Evolutionary conservation across 2,888 invertebrate species (phyloP).

Genomic region (Tenthredo livida): DNA sequence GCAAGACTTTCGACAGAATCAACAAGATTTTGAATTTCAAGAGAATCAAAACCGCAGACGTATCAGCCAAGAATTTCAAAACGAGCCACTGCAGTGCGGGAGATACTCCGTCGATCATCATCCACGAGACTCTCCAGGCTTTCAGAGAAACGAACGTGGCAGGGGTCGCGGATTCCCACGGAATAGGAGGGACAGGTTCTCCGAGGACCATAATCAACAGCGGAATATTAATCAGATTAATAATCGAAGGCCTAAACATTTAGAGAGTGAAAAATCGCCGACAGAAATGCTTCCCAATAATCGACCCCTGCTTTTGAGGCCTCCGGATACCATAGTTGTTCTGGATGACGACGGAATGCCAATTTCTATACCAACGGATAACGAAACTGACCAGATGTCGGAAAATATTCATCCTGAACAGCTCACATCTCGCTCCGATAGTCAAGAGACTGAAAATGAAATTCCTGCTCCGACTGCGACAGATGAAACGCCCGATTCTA

Average conservation of each 20-base stretch:
- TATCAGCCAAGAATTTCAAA: constrained; percentile 65
- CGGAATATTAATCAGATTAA: constrained; percentile 60
- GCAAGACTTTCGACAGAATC: constrained; percentile 51
- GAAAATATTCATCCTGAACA: background rate
- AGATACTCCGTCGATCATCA: constrained; percentile 65
- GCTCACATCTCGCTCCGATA: background rate
- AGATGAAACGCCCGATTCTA: background rate
- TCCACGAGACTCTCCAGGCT: constrained; percentile 65
- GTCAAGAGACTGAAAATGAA: background rate
- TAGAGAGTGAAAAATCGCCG: constrained; percentile 58
- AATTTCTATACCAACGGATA: constrained; percentile 62
- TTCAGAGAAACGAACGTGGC: constrained; percentile 68
- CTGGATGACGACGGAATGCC: constrained; percentile 69
- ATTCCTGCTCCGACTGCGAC: background rate
- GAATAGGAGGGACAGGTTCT: constrained; percentile 68
- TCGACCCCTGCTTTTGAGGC: constrained; percentile 63
- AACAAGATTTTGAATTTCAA: constrained; percentile 66
- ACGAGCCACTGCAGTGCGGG: constrained; percentile 63
- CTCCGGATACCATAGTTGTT: constrained; percentile 67
- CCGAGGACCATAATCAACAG: constrained; percentile 67
- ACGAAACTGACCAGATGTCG: constrained; percentile 55
- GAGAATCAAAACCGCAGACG: constrained; percentile 65
- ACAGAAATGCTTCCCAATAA: constrained; percentile 63
- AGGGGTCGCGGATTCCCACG: constrained; percentile 69
- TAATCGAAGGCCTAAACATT: constrained; percentile 61